Conservation (phyloP, 2,888 invertebrate species). For the Malthinus seriepunctatus region DNA sequence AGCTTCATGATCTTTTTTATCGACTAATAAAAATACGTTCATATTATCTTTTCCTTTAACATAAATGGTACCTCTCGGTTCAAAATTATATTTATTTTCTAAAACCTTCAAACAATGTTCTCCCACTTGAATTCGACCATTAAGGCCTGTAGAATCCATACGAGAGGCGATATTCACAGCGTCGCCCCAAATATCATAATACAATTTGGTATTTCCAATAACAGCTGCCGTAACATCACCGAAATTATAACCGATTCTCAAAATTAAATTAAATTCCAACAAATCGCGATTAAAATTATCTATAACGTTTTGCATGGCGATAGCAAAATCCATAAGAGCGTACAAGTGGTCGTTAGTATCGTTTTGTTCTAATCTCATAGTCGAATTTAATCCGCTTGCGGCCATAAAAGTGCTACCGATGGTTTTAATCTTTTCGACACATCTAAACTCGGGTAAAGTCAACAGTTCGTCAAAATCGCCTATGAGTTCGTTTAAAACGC, state of each 20-base stretch:
- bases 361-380: conserved; percentile 68
- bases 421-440: conserved; percentile 97
- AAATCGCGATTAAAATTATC: conserved; percentile 88
- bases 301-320: conserved; percentile 88
- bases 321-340: conserved; percentile 89
- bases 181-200: conserved; percentile 99
- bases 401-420: conserved; percentile 98
- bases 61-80: conserved; percentile 90
- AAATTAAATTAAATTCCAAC: conserved; percentile 84
- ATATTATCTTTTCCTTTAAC: conserved; percentile 97
- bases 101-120: conserved; percentile 75
- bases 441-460: conserved; percentile 76
- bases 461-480: conserved; percentile 95
- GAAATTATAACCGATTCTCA: conserved; percentile 87
- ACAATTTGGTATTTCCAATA: conserved; percentile 93
- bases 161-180: conserved; percentile 96
- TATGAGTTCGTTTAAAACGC: conserved; percentile 94
- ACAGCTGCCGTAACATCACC: conserved; percentile 97
- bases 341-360: conserved; percentile 78
- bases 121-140: conserved; percentile 82
- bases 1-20: conserved; percentile 46
- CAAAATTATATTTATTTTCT: conserved; percentile 78
- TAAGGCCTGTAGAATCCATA: conserved; percentile 96
- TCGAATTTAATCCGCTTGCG: conserved; percentile 90
- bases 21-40: conserved; percentile 80